Base-by-base conservation (phyloP, 2,113 vertebrate species). In the Laticauda laticaudata region DNA sequence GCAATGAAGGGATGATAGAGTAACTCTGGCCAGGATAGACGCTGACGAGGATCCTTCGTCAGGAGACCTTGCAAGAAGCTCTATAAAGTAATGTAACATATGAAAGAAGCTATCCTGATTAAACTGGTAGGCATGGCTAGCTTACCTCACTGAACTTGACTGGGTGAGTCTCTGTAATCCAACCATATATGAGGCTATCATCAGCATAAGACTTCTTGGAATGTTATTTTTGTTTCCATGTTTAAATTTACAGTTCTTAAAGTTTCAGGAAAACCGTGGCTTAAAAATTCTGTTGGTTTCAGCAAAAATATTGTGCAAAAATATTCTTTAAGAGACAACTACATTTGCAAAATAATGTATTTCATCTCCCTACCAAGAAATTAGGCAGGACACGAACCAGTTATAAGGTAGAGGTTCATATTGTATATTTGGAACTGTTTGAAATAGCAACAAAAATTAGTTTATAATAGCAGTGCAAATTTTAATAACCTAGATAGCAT, bases 61-160 rank as follows among this genome's bases (percentile, higher is more conserved):
- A 99, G 96, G 59, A 99, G 97, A 61, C 99, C 99, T 95, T 99
- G 98, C 81, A 99, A 97, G 95, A 99, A 99, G 96, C 97, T 99
- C 99, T 99, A 95, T 54, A 86, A 92, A 92, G 21, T 92, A 93
- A 94, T 81, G 75, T 43, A 39, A 81, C 7, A 43, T 20, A 81
- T 92, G 94, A 5, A 8, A 88, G 59, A 94, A 39, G 2, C 39
- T 95, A 93, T 95, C 14, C 0, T 0, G 92, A 64, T 0, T 20
- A 48, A 93, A 2, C 2, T 10, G 51, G 48, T 51, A 75, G 23
- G 9, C 53, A 34, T 18, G 26, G 6, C 15, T 18, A 75, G 29
- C 75, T 59, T 23, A 43, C 26, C 12, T 55, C 4, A 34, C 43
- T 92, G 20, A 24, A n/a, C 11, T 21, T 39, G 34, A 21, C 5